These are phyloP conservation scores for Brachymystax lenok DNA, from an alignment of 2,797 vertebrate species.

Conservation along the genomic window DNA sequence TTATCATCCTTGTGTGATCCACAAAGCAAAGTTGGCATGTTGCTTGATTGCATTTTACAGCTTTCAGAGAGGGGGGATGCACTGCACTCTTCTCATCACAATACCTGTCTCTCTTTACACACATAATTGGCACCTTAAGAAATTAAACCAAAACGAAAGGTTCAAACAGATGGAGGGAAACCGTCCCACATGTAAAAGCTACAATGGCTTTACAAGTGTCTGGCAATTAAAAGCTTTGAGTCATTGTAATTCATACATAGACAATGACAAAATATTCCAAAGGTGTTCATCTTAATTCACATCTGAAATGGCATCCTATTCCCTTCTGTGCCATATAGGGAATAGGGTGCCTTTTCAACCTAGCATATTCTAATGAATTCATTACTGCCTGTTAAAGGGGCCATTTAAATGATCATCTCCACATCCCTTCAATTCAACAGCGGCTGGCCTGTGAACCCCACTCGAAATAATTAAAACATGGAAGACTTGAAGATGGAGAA, in stretches of 20 bases:
- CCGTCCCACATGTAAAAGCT: not conserved
- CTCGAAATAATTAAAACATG: not conserved
- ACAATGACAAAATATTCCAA: not conserved
- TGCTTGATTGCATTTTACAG: not conserved
- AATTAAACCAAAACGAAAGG: not conserved
- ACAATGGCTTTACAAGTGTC: not conserved
- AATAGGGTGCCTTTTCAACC: not conserved
- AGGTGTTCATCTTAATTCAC: not conserved
- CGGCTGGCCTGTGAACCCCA: not conserved
- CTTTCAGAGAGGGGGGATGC: not conserved
- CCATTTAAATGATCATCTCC: constrained; percentile 1
- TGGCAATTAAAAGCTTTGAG: not conserved
- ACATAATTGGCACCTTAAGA: not conserved
- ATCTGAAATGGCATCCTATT: not conserved
- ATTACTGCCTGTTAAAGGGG: not conserved
- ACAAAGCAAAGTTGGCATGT: not conserved
- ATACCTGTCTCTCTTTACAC: not conserved
- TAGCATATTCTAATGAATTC: not conserved
- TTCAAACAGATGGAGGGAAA: not conserved
- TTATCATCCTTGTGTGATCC: not conserved
- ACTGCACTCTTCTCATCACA: not conserved
- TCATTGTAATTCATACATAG: not conserved
- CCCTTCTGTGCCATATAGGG: not conserved
- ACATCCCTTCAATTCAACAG: not conserved
- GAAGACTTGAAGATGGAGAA: not conserved